Conservation (phyloP, 2,113 vertebrate species). For the Rissa tridactyla region DNA sequence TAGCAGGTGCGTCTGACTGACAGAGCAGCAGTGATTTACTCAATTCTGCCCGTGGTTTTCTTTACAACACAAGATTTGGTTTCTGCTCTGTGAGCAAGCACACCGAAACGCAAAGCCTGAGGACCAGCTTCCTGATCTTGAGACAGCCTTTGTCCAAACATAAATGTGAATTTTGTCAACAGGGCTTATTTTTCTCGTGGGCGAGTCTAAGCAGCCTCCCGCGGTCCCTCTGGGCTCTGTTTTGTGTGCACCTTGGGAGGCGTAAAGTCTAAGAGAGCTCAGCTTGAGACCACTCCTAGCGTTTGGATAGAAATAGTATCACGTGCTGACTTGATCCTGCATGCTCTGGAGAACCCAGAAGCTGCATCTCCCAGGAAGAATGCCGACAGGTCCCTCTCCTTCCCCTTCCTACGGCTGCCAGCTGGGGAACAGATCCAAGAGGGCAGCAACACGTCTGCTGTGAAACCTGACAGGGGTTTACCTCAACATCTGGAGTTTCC, state of each 20-base stretch:
- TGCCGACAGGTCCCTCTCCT: background rate
- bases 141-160: background rate
- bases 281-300: background rate
- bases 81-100: background rate
- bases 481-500: background rate
- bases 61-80: background rate
- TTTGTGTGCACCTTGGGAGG: background rate
- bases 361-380: background rate
- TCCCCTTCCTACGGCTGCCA: background rate
- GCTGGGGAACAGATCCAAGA: background rate
- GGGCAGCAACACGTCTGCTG: background rate
- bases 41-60: background rate
- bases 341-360: background rate
- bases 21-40: background rate
- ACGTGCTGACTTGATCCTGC: background rate
- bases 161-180: background rate
- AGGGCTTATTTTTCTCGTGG: background rate
- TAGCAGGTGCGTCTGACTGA: background rate
- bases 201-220: background rate
- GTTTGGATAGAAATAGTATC: background rate
- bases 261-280: background rate
- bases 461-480: background rate
- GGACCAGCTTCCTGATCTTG: background rate
- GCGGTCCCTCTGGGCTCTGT: background rate
- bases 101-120: rapidly evolving